Percentiles rank a stretch among this genome's conserved stretches.
Conservation (phyloP, 2,113 vertebrate species). For the Scomber colias region DNA sequence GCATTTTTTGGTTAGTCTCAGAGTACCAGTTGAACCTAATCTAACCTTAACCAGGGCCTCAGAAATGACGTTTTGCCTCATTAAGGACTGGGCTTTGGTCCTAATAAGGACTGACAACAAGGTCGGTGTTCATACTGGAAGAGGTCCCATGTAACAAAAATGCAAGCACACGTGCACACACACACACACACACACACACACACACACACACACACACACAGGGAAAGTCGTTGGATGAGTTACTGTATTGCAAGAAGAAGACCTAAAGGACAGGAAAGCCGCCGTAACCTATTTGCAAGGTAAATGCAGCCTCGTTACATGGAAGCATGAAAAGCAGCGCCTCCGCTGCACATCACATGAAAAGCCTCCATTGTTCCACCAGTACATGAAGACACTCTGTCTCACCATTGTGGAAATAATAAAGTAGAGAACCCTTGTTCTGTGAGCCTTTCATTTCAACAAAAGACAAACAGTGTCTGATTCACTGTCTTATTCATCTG, state of each 20-base stretch:
- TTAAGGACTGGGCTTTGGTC: too few species aligned
- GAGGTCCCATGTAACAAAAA: not conserved
- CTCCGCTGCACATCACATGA: conserved; percentile 57
- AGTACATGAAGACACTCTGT: conserved; percentile 62
- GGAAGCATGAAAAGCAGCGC: conserved; percentile 56
- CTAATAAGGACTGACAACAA: too few species aligned
- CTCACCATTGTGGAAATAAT: conserved; percentile 71
- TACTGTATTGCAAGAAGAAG: conserved; percentile 36
- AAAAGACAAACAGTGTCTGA: conserved; percentile 74
- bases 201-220: not conserved
- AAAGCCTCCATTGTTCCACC: conserved; percentile 71
- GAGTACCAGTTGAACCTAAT: too few species aligned
- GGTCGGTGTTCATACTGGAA: too few species aligned
- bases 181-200: not conserved
- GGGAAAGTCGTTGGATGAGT: conserved; percentile 20
- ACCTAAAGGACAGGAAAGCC: conserved; percentile 40
- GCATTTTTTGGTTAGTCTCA: too few species aligned
- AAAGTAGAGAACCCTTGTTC: conserved; percentile 67
- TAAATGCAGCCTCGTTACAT: conserved; percentile 76
- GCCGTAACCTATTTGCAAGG: conserved; percentile 72
- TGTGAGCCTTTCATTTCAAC: conserved; percentile 75
- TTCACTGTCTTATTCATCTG: conserved; percentile 61
- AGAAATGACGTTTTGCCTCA: too few species aligned
- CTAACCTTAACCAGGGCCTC: too few species aligned
- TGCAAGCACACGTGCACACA: not conserved